Evolutionary conservation across 2,888 invertebrate species (phyloP).

Genomic region (Eulithis testata): DNA sequence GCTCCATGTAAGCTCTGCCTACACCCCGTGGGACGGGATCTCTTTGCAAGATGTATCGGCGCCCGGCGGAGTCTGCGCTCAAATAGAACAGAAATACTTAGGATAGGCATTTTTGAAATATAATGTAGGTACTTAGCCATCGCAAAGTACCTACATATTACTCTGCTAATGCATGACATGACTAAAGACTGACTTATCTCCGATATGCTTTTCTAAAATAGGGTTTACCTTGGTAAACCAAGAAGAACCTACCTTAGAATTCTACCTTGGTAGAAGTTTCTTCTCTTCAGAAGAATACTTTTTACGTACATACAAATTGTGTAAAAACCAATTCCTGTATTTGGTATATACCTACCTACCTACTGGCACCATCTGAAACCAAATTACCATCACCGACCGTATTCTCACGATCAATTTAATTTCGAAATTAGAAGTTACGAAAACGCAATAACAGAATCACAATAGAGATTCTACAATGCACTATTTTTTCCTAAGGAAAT

Average conservation of each 20-base stretch:
- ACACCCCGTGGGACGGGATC: conserved; percentile 54
- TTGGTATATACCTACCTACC: too few species aligned
- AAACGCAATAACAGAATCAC: conserved; percentile 56
- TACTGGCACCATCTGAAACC: neutral
- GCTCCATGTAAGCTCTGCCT: conserved; percentile 42
- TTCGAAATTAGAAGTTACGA: conserved; percentile 61
- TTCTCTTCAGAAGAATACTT: too few species aligned
- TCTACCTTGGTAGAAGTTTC: too few species aligned
- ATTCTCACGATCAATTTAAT: conserved; percentile 48
- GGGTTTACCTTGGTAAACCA: too few species aligned
- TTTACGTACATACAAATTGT: too few species aligned
- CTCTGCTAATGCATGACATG: too few species aligned
- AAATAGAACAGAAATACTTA: neutral
- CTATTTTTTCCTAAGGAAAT: conserved; percentile 76
- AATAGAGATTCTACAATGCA: conserved; percentile 66
- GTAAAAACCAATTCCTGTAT: too few species aligned
- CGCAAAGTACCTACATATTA: too few species aligned
- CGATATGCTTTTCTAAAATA: too few species aligned
- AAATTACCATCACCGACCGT: conserved; percentile 14
- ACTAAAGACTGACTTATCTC: too few species aligned
- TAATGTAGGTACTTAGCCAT: neutral
- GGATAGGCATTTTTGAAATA: neutral
- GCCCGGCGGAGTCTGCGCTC: conserved; percentile 15
- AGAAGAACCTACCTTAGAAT: too few species aligned
- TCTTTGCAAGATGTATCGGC: conserved; percentile 40